A percentile compares a stretch with the other conserved stretches of the same genome.
Evolutionary conservation across 2,113 vertebrate species (phyloP).

Genomic region (Lamprotornis superbus): DNA sequence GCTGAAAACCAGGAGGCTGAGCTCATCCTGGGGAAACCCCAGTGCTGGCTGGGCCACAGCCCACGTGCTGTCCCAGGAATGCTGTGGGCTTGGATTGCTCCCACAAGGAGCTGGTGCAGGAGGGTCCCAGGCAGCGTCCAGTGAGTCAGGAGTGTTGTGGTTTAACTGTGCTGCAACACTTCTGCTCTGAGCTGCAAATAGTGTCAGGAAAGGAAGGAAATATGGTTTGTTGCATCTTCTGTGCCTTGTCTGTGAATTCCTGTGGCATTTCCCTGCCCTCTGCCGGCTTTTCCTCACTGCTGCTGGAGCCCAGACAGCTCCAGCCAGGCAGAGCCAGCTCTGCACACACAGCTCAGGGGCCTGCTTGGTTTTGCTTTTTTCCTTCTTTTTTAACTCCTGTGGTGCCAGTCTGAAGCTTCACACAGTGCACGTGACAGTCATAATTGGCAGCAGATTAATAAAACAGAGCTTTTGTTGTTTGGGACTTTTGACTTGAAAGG

Average conservation of each 20-base stretch:
- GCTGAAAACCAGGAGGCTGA: neutral
- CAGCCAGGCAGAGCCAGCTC: neutral
- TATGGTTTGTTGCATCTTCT: neutral
- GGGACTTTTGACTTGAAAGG: neutral
- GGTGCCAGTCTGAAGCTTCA: neutral
- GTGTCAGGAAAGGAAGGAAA: neutral
- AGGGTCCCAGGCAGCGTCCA: neutral
- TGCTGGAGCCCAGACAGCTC: neutral
- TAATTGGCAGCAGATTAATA: constrained; percentile 2
- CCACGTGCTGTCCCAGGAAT: neutral
- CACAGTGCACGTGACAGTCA: neutral
- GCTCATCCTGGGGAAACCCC: neutral
- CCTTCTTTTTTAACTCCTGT: neutral
- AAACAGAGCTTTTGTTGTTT: constrained; percentile 17
- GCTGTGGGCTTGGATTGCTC: neutral
- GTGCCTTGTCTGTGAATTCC: neutral
- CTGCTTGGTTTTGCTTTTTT: neutral
- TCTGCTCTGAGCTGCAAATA: neutral
- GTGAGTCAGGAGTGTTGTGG: neutral
- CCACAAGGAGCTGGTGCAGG: neutral
- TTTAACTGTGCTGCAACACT: neutral
- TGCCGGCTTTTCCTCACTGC: neutral
- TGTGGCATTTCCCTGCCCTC: constrained; percentile 3
- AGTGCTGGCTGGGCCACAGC: neutral
- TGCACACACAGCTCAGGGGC: neutral